Conservation (phyloP, 1,140 invertebrate genomes). For the Caenorhabditis briggsae region DNA sequence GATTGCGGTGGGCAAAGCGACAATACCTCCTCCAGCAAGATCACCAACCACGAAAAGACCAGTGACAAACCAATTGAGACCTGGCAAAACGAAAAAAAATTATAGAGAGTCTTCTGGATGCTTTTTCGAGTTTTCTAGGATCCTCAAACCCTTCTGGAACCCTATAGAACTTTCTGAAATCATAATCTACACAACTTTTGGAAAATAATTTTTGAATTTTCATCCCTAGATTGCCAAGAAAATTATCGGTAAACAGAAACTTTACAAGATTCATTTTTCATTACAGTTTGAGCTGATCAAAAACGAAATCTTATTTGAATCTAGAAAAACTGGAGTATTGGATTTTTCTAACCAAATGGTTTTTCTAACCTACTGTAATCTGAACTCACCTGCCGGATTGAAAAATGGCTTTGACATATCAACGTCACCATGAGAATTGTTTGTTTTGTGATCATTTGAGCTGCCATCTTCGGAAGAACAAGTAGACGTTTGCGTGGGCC, state of each 20-base stretch:
- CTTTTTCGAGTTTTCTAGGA: too few relatives aligned
- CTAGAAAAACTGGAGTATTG: neutral
- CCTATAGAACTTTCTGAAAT: too few relatives aligned
- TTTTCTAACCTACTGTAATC: neutral
- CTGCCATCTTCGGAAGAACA: neutral
- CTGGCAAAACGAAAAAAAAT: neutral
- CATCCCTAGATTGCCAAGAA: too few relatives aligned
- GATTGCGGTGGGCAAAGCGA: slow-evolving; percentile 76
- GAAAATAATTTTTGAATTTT: too few relatives aligned
- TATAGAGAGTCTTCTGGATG: too few relatives aligned
- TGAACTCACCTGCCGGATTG: slow-evolving; percentile 51
- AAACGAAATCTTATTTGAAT: too few relatives aligned
- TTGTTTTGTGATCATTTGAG: neutral
- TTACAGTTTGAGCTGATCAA: too few relatives aligned
- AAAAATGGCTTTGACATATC: slow-evolving; percentile 44
- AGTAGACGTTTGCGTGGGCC: neutral
- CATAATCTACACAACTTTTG: too few relatives aligned
- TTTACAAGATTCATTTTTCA: too few relatives aligned
- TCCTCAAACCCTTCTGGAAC: too few relatives aligned
- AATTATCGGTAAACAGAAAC: too few relatives aligned
- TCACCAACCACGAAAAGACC: slow-evolving; percentile 75
- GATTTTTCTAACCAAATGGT: neutral
- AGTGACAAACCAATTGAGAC: slow-evolving; percentile 71
- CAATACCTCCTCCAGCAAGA: slow-evolving; percentile 75
- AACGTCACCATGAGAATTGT: slow-evolving; percentile 11